Evolutionary conservation across 2,113 vertebrate genomes (phyloP), one percentile per base, ranked within the genome.

Genomic region (Ancistrus triradiatus): DNA sequence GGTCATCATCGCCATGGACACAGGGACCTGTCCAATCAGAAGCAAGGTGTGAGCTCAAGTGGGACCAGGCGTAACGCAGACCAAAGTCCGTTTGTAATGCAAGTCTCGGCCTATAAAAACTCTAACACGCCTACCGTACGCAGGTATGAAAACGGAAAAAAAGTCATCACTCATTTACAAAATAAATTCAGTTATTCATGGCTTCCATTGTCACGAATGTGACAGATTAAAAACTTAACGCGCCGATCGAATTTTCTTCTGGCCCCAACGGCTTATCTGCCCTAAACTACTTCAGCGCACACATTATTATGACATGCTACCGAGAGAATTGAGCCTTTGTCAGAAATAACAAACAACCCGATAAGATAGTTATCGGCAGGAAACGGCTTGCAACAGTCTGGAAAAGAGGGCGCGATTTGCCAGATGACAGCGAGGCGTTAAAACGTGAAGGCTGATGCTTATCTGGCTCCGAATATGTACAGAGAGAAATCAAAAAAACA

Each of bases 1-100:
- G 38, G 93, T 96, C 96, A 99, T 98, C 96, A 99, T 99, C 22
- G 96, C 95, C 88, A 99, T 93, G 0, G 96, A 99, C 74, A 99
- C 93, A 0, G 96, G 96, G 15, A 99, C 95, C 96, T 99, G 76
- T 13, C 44, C 53, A 66, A 56, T 63, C 33, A 69, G 7, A 69
- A 10, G 40, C n/a, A 67, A 19, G 18, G n/a, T n/a, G n/a, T n/a
- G n/a, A n/a, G n/a, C n/a, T n/a, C n/a, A n/a, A n/a, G n/a, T n/a
- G n/a, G n/a, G n/a, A n/a, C n/a, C n/a, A n/a, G n/a, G n/a, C n/a
- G n/a, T n/a, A n/a, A n/a, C n/a, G n/a, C n/a, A n/a, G n/a, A n/a
- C n/a, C n/a, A n/a, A n/a, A n/a, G n/a, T n/a, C n/a, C n/a, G n/a
- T n/a, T n/a, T n/a, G n/a, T n/a, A n/a, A n/a, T n/a, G n/a, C n/a